A percentile compares a stretch with the other conserved stretches of the same genome.
Evolutionary conservation across 1,140 invertebrate genomes (phyloP).

Genomic region (Drosophila miranda): DNA sequence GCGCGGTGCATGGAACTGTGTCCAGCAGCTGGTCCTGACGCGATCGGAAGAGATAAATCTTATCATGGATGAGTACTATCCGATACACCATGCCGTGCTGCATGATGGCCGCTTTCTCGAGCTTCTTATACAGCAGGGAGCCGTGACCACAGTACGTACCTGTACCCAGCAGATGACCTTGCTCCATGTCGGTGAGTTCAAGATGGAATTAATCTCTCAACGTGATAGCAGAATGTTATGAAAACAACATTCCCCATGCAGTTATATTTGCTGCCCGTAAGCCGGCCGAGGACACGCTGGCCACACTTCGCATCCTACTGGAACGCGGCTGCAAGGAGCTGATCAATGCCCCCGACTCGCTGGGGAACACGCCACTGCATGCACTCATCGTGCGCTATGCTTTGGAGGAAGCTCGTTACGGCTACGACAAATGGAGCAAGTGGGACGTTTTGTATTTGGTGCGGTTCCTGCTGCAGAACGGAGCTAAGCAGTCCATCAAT

Average conservation of each 20-base stretch:
- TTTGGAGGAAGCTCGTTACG: conserved; percentile 87
- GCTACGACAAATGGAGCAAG: conserved; percentile 88
- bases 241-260: conserved; percentile 31
- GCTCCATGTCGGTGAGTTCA: conserved; percentile 85
- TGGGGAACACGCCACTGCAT: conserved; percentile 87
- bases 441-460: conserved; percentile 89
- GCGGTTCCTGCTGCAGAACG: conserved; percentile 85
- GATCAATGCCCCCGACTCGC: conserved; percentile 88
- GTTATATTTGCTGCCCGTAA: conserved; percentile 86
- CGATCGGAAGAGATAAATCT: conserved; percentile 89
- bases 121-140: conserved; percentile 86
- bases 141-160: conserved; percentile 87
- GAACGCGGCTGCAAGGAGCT: conserved; percentile 87
- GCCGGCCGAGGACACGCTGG: conserved; percentile 87
- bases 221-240: no score
- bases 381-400: conserved; percentile 88
- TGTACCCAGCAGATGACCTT: conserved; percentile 90
- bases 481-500: conserved; percentile 87
- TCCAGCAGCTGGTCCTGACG: conserved; percentile 86
- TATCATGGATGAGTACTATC: conserved; percentile 90
- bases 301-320: conserved; percentile 86
- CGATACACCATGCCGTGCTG: conserved; percentile 88
- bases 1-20: conserved; percentile 88
- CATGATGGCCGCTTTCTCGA: conserved; percentile 88
- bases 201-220: no score